Evolutionary conservation across 1,140 invertebrate genomes (phyloP), one percentile per base, ranked within the genome.

Genomic region (Proales similis): DNA sequence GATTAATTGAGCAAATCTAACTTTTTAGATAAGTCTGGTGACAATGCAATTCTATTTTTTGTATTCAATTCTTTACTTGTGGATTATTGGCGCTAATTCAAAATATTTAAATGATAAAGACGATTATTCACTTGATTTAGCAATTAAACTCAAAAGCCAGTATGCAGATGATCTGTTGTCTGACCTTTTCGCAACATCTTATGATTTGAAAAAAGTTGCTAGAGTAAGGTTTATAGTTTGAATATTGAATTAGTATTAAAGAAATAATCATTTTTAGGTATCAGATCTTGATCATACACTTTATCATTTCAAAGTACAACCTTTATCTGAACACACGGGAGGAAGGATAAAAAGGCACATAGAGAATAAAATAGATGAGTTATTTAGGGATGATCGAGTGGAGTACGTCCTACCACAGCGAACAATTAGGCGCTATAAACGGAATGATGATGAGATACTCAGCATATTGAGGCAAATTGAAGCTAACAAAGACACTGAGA

Each of bases 231-330:
- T 42, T 7, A 14, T 6, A 7, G 4, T 24, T 29, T 24, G 7
- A 20, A n/a, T 17, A 14, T 12, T 22, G 39, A 17, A 39, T 19
- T 46, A 17, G 5, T 2, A 46, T 46, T 46, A 11, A 20, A 39
- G 43, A 6, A 39, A 24, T 19, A 38, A 20, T 53, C 9, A 38
- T 27, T 38, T 38, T 20, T 29, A 57, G 51, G 30, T 57, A 11
- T 9, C 7, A 6, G 51, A 57, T 3, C 22, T 57, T 26, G 51
- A 57, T 57, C 24, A 42, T 14, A 22, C 7, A 7, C 30, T 57
- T 11, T 57, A 42, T 42, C 51, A 57, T 57, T 57, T 57, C 11
- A 57, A 57, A 14, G n/a, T n/a, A n/a, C n/a, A n/a, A n/a, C n/a
- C n/a, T n/a, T n/a, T n/a, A n/a, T n/a, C n/a, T 7, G 19, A 53